Evolutionary conservation across 1,140 invertebrate genomes (phyloP).

Genomic region (Proctacanthus coquilletti): DNA sequence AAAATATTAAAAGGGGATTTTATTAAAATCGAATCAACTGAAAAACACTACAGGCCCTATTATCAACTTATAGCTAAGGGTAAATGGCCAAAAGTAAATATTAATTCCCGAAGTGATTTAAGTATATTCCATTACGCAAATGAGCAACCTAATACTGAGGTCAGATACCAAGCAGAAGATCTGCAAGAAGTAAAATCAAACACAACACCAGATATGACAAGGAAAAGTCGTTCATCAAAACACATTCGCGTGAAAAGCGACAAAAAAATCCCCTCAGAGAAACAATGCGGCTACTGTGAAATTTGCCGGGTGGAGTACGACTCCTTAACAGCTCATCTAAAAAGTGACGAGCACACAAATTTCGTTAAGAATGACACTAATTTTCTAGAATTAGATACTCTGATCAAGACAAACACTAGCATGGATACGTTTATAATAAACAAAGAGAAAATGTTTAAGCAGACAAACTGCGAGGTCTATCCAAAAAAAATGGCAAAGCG

Average conservation of each 20-base stretch:
- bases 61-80: constrained; percentile 26
- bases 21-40: constrained; percentile 23
- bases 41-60: constrained; percentile 23
- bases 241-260: not conserved
- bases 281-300: constrained; percentile 53
- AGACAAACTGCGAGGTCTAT: not conserved
- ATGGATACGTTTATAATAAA: constrained; percentile 44
- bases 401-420: constrained; percentile 43
- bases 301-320: constrained; percentile 55
- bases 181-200: not conserved
- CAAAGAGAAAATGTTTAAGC: constrained; percentile 8
- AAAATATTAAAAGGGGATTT: constrained; percentile 16
- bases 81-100: constrained; percentile 27
- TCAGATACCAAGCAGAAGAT: not conserved
- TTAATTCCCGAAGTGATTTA: not conserved
- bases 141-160: not conserved
- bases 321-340: constrained; percentile 45
- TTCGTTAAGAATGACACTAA: constrained; percentile 55
- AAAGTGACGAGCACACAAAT: constrained; percentile 51
- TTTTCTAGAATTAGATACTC: constrained; percentile 48
- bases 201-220: constrained; percentile 7
- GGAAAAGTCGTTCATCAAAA: constrained; percentile 8
- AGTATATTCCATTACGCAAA: constrained; percentile 13
- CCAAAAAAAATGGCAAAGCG: not conserved
- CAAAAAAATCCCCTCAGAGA: constrained; percentile 11